Conservation (phyloP, 2,113 vertebrate species). For the Cottus gobio region DNA sequence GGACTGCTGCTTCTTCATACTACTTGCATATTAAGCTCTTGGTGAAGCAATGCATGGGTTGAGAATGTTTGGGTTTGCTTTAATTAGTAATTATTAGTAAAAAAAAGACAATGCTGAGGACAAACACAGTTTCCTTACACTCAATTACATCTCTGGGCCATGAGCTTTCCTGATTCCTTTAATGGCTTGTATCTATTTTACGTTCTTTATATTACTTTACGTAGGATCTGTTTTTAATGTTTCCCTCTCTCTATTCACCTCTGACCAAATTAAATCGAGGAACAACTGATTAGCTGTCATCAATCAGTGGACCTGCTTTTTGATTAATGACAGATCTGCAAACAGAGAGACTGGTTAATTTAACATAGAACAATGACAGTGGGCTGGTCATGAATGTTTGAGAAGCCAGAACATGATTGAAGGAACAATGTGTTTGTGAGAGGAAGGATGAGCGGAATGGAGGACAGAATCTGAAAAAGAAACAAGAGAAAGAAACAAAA, state of each 20-base stretch:
- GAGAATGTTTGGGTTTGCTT: background rate
- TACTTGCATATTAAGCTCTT: background rate
- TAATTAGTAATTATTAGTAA: background rate
- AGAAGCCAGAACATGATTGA: conserved; percentile 4
- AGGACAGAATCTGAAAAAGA: background rate
- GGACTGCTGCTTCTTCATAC: background rate
- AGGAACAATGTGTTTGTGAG: conserved; percentile 33
- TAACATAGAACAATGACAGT: conserved; percentile 9
- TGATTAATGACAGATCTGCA: too few relatives aligned
- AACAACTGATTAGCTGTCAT: too few relatives aligned
- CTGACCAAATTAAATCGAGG: too few relatives aligned
- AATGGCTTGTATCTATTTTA: background rate
- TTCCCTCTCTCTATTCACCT: background rate
- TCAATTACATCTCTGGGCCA: background rate
- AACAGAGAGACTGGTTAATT: background rate
- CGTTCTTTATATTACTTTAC: background rate
- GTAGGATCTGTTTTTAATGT: background rate
- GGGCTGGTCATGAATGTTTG: background rate
- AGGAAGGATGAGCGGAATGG: conserved; percentile 20
- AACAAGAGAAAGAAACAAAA: too few relatives aligned
- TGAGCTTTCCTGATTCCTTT: background rate
- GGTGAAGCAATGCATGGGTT: background rate
- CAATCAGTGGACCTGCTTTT: too few relatives aligned
- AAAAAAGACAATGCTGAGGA: background rate
- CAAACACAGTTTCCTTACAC: background rate